Base-by-base conservation (phyloP, 1,140 invertebrate genomes). In the Cydia pomonella region DNA sequence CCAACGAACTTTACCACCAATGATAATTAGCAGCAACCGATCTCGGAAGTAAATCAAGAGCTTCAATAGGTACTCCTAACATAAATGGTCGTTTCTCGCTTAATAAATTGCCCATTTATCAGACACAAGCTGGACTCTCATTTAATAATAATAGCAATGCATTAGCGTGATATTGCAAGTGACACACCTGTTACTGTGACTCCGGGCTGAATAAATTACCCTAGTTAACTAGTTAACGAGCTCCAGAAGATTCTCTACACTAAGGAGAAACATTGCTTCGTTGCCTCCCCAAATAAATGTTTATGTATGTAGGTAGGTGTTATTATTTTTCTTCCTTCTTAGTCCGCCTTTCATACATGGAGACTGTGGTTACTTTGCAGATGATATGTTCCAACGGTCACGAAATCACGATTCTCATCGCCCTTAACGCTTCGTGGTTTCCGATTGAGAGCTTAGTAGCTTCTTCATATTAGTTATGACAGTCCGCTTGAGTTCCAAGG, bases 31-130 rank as follows among this genome's bases (percentile, higher is more conserved):
- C 6, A 50, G 7, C 47, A 50, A n/a, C 47, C 47, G 1, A 50
- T 50, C 47, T n/a, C n/a, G 47, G n/a, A 50, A 18, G 47, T 50
- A 50, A 50, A 50, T 50, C 47, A 50, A 50, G n/a, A 18, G 23
- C 25, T 66, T 66, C 63, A 66, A 66, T 66, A 29, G 25, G 12
- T n/a, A 25, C 12, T 63, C 9, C 13, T 66, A 69, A 18, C 29
- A n/a, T 6, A 69, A 38, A 69, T 38, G 27, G 29, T 38, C 29
- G 27, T 23, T 18, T 38, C 64, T 33, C n/a, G 29, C 7, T 29
- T 69, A 33, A 69, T 69, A 69, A 69, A 69, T 69, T n/a, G 29
- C 23, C 16, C 25, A 66, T 66, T 66, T 69, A 69, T 69, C 64
- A 69, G 64, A 38, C 29, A 33, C 64, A 41, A 2, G 27, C 64